Base-by-base conservation (phyloP, 2,888 invertebrate species). In the Sialis lutaria region DNA sequence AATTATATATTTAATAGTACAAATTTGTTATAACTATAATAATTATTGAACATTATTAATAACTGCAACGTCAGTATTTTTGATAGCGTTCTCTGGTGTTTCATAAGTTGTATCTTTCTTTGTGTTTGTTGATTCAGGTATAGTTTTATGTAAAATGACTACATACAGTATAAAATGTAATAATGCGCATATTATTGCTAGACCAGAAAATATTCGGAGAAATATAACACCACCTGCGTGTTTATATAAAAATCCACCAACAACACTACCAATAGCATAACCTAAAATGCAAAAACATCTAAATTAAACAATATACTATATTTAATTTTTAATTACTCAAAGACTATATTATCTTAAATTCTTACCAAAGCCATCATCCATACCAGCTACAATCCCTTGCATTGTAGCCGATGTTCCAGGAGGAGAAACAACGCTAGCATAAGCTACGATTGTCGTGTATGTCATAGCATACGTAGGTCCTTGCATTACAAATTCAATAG, bases 391-490 rank as follows among this genome's bases (percentile, higher is more conserved):
- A 32, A 89, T 73, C 0, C 88, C 88, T 60, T 90, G 89, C 49
- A 89, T 79, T 0, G 88, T 88, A 6, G 87, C 87, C 5, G 85
- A 82, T 48, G 85, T 80, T 0, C 88, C 66, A 10, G 63, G 59
- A 2, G 74, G 73, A 5, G 74, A 65, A 35, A 73, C 59, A 4
- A 62, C 65, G 53, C 72, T 71, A 1, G 74, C 74, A 50, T 73
- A 75, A 0, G 73, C 73, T 12, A 88, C 87, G 50, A 89, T 84
- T 0, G 82, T 81, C 0, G 86, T 77, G 59, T 90, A 90, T 55
- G 84, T 83, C 1, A 90, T 66, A 0, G 90, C 91, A 63, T 90
- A 92, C 0, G 88, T 85, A 0, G 90, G 81, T 0, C 91, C 90
- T 62, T 87, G 87, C 71, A 86, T 77, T 46, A 86, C 62, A 1